phyloP scores from a whole-genome alignment of 1,140 invertebrate species.

The Pseudomyrmex gracilis region DNA sequence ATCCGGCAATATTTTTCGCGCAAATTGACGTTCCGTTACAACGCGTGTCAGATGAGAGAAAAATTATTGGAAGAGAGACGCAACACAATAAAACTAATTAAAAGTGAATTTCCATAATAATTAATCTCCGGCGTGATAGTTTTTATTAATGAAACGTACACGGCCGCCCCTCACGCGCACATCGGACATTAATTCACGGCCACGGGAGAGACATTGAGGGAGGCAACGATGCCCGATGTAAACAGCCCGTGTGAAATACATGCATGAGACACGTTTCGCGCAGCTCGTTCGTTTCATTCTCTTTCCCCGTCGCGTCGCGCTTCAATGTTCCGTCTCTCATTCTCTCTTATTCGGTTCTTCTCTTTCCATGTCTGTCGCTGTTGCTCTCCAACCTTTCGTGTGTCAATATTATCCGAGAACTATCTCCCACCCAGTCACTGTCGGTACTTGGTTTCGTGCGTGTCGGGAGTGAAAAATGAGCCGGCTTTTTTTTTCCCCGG shows the following conservation, averaged over 20 bases:
- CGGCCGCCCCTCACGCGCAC: not conserved
- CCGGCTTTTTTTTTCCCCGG: conserved; percentile 7
- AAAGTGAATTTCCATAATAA: conserved; percentile 58
- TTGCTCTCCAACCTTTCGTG: conserved; percentile 32
- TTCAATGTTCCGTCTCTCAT: not conserved
- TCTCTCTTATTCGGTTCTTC: not conserved
- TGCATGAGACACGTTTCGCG: conserved; percentile 50
- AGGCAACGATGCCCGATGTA: conserved; percentile 56
- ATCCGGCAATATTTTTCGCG: not conserved
- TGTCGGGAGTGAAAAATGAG: conserved; percentile 56
- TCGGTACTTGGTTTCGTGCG: conserved; percentile 44
- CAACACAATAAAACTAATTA: conserved; percentile 45
- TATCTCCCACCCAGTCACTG: conserved; percentile 20
- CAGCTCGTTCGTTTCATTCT: conserved; percentile 58
- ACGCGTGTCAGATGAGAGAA: conserved; percentile 9
- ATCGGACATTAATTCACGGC: conserved; percentile 56
- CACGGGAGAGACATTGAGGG: conserved; percentile 31
- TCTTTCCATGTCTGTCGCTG: not conserved
- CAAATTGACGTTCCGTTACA: not conserved
- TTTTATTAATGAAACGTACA: conserved; percentile 57
- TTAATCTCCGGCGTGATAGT: conserved; percentile 50
- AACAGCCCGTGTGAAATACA: conserved; percentile 58
- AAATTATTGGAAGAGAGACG: conserved; percentile 35
- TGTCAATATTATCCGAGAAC: conserved; percentile 60
- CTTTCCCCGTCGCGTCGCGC: not conserved